Percentiles rank a stretch among this genome's conserved stretches.
phyloP scores from a whole-genome alignment of 2,113 vertebrate genomes.

The Rhinichthys klamathensis region DNA sequence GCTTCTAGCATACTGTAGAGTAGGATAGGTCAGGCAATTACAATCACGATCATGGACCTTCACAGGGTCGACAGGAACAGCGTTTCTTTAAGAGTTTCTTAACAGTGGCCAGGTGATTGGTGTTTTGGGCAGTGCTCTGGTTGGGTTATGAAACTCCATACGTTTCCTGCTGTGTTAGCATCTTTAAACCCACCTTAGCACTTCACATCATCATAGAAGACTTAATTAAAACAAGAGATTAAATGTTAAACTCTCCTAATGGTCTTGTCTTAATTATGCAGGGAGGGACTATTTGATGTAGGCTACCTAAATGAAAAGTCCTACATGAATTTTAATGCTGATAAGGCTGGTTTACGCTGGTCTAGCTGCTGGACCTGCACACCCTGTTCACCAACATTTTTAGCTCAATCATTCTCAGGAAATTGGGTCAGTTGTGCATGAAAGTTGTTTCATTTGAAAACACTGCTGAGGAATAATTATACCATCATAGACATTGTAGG shows the following conservation, averaged over 20 bases:
- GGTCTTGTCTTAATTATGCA: not conserved
- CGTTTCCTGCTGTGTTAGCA: not conserved
- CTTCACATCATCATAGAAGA: not conserved
- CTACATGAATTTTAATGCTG: not conserved
- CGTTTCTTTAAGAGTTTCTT: not conserved
- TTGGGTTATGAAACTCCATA: not conserved
- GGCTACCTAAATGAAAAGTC: not conserved
- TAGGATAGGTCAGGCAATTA: not conserved
- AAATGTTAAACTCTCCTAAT: slow-evolving; percentile 1
- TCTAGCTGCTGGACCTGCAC: not conserved
- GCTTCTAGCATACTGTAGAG: not conserved
- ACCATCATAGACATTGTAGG: no score
- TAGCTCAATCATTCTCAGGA: not conserved
- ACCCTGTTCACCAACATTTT: not conserved
- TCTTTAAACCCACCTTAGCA: not conserved
- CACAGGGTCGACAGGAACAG: not conserved
- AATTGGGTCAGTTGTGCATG: not conserved
- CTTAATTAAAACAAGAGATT: not conserved
- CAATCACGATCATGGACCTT: not conserved
- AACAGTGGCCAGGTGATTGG: not conserved
- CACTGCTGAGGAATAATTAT: no score
- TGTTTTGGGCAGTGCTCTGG: not conserved
- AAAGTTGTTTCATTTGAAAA: not conserved
- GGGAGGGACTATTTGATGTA: not conserved
- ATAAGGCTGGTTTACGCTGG: not conserved